Percentiles rank a stretch among this genome's conserved stretches.
Conservation (phyloP, 2,113 vertebrate genomes). For the Macaca mulatta region DNA sequence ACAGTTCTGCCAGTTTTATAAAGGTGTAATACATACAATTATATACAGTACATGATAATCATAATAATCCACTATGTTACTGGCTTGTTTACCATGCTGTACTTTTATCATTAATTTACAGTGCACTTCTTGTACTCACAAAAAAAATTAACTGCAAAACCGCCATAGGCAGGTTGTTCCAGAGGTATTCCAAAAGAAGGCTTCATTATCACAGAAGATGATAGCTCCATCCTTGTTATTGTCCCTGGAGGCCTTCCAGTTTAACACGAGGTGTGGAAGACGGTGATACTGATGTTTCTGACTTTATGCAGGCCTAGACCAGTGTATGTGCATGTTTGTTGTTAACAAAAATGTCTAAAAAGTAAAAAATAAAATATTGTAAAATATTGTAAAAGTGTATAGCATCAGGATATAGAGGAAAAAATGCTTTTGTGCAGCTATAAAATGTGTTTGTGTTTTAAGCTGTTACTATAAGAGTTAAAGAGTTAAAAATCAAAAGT, state of each 20-base stretch:
- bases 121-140: not conserved
- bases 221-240: not conserved
- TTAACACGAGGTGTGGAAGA: not conserved
- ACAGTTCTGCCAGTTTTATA: not conserved
- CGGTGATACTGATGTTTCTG: not conserved
- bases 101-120: not conserved
- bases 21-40: not conserved
- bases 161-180: not conserved
- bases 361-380: not conserved
- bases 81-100: not conserved
- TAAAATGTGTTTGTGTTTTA: not conserved
- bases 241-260: not conserved
- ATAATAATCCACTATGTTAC: not conserved
- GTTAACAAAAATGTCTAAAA: not conserved
- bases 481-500: not conserved
- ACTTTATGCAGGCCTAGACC: not conserved
- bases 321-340: not conserved
- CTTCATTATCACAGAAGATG: not conserved
- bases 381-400: not conserved
- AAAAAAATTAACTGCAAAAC: not conserved
- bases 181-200: not conserved
- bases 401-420: not conserved
- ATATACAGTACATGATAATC: not conserved
- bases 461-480: not conserved
- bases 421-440: not conserved